Evolutionary conservation across 2,113 vertebrate genomes (phyloP).

Genomic region (Zosterops japonicus): DNA sequence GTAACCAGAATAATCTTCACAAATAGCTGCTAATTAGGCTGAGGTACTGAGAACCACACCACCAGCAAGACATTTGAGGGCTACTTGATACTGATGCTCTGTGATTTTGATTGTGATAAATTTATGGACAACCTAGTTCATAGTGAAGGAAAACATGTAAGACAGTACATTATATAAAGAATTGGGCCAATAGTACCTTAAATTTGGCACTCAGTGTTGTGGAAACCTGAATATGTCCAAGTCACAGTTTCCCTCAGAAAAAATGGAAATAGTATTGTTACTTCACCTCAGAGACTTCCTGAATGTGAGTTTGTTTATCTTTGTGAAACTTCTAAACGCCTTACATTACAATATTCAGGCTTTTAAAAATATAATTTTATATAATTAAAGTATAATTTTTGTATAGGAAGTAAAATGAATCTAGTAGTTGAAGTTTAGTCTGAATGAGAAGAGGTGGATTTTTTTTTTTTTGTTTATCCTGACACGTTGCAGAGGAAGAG

Average conservation of each 20-base stretch:
- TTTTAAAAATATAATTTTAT: not conserved
- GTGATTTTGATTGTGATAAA: not conserved
- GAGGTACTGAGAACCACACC: not conserved
- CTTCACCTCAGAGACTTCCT: not conserved
- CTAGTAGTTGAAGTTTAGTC: not conserved
- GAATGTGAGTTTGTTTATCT: not conserved
- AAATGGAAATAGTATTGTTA: not conserved
- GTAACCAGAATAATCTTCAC: not conserved
- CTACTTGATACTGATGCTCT: not conserved
- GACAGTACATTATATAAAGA: not conserved
- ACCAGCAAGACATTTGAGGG: not conserved
- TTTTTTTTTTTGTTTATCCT: not conserved
- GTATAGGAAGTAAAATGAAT: not conserved
- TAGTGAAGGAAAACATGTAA: not conserved
- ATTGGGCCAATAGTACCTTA: not conserved
- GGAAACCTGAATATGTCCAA: not conserved
- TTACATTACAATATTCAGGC: not conserved
- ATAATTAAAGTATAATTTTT: not conserved
- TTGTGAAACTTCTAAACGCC: not conserved
- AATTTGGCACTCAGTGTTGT: not conserved
- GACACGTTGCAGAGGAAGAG: not conserved
- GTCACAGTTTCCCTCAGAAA: not conserved
- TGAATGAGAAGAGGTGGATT: not conserved
- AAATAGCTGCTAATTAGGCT: not conserved
- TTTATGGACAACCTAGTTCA: rapidly evolving